A percentile compares a stretch with the other conserved stretches of the same genome.
Conservation (phyloP, 2,888 invertebrate species). For the Drosophila dives region DNA sequence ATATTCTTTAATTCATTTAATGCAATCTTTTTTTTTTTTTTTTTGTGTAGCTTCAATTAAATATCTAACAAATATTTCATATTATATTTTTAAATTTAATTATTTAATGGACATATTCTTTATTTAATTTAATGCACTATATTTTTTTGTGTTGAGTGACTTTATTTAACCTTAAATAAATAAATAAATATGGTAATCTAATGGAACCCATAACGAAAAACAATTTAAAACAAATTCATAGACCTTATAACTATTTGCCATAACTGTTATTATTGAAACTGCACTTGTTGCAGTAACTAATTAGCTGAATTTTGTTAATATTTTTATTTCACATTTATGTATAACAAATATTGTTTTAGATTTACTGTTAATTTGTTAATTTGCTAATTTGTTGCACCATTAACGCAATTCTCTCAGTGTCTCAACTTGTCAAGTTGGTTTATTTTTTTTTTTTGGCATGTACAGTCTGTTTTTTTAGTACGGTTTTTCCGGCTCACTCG, state of each 20-base stretch:
- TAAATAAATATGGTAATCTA: neutral
- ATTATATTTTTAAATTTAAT: too few species aligned
- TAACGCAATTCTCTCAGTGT: slow-evolving; percentile 29
- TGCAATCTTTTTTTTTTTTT: too few species aligned
- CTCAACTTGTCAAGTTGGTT: slow-evolving; percentile 35
- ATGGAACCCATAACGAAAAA: too few species aligned
- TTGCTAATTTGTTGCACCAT: too few species aligned
- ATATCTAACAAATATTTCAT: too few species aligned
- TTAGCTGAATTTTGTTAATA: neutral
- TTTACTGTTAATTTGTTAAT: neutral
- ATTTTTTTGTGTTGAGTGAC: too few species aligned
- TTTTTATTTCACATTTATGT: too few species aligned
- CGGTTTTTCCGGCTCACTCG: slow-evolving; percentile 46
- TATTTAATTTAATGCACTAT: too few species aligned
- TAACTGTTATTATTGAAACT: neutral
- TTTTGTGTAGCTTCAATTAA: too few species aligned
- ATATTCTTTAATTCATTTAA: neutral
- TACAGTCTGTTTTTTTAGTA: slow-evolving; percentile 39
- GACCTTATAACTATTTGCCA: neutral
- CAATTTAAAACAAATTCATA: neutral
- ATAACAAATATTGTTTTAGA: neutral
- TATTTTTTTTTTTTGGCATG: slow-evolving; percentile 52
- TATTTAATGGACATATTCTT: too few species aligned
- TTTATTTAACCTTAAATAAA: neutral
- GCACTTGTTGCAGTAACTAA: neutral